Conservation (phyloP, 2,888 invertebrate species). For the Epinotia nisella region DNA sequence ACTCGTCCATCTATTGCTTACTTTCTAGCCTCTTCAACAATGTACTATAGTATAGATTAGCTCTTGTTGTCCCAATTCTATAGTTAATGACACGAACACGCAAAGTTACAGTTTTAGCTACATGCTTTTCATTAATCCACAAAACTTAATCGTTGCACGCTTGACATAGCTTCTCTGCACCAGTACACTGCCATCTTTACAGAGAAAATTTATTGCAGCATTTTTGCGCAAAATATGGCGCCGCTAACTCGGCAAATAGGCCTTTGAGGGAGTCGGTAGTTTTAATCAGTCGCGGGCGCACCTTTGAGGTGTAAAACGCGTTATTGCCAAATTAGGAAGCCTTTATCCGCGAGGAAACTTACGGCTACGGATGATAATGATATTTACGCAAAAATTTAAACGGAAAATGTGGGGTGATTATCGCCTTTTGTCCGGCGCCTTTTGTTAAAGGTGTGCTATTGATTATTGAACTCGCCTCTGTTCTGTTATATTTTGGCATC, state of each 20-base stretch:
- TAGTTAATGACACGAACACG: too few species aligned
- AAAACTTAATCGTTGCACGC: too few species aligned
- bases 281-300: constrained; percentile 24
- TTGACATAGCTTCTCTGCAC: neutral
- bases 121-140: too few species aligned
- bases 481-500: neutral
- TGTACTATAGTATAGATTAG: too few species aligned
- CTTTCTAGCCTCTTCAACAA: too few species aligned
- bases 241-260: constrained; percentile 34
- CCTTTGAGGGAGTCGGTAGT: constrained; percentile 40
- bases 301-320: constrained; percentile 30
- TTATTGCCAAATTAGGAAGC: constrained; percentile 20
- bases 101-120: too few species aligned
- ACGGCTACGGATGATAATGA: constrained; percentile 9
- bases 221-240: constrained; percentile 37
- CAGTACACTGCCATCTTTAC: neutral
- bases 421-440: neutral
- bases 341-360: constrained; percentile 14
- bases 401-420: neutral
- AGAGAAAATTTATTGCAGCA: constrained; percentile 33
- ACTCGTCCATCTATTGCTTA: too few species aligned
- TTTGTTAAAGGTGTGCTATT: neutral
- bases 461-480: neutral
- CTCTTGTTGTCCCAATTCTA: too few species aligned
- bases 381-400: neutral